These are phyloP conservation scores for Embiotoca jacksoni DNA, from an alignment of 2,113 vertebrate genomes.

Conservation along the genomic window DNA sequence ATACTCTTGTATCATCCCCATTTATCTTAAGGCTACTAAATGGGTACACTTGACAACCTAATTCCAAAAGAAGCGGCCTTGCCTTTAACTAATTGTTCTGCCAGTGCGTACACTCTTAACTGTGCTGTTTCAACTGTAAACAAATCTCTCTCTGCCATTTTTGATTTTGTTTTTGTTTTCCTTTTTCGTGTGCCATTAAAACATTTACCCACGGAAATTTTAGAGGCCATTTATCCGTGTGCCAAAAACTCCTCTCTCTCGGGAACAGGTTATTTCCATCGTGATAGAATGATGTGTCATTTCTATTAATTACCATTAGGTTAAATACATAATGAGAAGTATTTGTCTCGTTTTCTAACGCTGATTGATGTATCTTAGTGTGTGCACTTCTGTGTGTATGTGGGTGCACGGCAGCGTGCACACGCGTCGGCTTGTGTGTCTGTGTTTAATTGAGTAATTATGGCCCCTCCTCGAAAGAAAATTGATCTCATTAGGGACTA, in stretches of 20 bases:
- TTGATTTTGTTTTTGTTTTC: not conserved
- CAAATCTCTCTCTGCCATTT: not conserved
- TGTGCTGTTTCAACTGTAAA: not conserved
- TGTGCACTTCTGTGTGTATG: conserved; percentile 19
- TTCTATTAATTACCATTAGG: conserved; percentile 74
- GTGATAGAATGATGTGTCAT: conserved; percentile 52
- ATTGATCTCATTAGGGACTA: conserved; percentile 75
- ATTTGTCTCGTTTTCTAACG: conserved; percentile 68
- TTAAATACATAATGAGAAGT: conserved; percentile 73
- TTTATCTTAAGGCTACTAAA: not conserved
- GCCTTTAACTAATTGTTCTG: not conserved
- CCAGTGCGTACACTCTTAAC: not conserved
- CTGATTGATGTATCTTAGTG: conserved; percentile 64
- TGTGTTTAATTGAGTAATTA: conserved; percentile 75
- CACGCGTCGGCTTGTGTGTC: conserved; percentile 23
- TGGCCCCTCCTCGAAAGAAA: conserved; percentile 63
- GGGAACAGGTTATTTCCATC: conserved; percentile 49
- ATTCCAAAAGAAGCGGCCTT: not conserved
- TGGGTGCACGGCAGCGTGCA: not conserved
- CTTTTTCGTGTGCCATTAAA: conserved; percentile 13
- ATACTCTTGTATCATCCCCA: not conserved
- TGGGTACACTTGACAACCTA: not conserved
- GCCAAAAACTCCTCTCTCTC: conserved; percentile 27
- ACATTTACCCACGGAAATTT: conserved; percentile 29
- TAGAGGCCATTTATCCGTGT: conserved; percentile 24